A percentile compares a stretch with the other conserved stretches of the same genome.
phyloP scores from a whole-genome alignment of 1,140 invertebrate species.

The Drosophila burlai region DNA sequence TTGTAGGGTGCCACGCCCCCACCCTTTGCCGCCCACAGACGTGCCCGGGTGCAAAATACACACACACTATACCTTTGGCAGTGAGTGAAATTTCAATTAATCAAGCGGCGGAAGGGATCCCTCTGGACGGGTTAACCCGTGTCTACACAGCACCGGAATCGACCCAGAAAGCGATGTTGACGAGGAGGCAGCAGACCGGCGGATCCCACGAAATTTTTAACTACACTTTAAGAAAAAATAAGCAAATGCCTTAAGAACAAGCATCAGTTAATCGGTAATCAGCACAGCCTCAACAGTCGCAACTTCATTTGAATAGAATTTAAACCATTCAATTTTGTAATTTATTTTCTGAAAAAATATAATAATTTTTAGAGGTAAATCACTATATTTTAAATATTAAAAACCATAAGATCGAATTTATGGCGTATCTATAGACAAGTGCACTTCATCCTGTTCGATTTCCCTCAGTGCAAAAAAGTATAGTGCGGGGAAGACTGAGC shows the following conservation, averaged over 20 bases:
- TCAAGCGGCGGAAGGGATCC: slow-evolving; percentile 64
- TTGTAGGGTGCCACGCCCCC: slow-evolving; percentile 33
- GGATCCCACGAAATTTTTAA: slow-evolving; percentile 38
- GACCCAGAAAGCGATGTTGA: slow-evolving; percentile 37
- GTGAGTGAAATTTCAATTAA: slow-evolving; percentile 83
- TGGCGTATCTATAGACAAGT: neutral
- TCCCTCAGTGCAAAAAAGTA: slow-evolving; percentile 1
- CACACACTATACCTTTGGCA: slow-evolving; percentile 58
- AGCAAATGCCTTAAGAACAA: slow-evolving; percentile 1
- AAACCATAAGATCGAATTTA: neutral
- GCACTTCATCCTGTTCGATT: neutral
- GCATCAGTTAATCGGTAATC: too few species aligned
- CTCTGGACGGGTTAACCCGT: slow-evolving; percentile 49
- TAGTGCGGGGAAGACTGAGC: neutral
- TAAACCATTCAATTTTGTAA: neutral
- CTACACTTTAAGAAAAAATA: neutral
- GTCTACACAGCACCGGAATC: slow-evolving; percentile 48
- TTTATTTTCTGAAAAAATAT: neutral
- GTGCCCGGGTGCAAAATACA: slow-evolving; percentile 10
- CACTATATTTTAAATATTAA: neutral
- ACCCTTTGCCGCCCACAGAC: slow-evolving; percentile 6
- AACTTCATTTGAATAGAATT: neutral
- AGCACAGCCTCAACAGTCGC: too few species aligned
- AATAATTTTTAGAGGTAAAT: neutral
- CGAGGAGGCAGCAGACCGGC: neutral